Evolutionary conservation across 2,113 vertebrate species (phyloP), one percentile per base, ranked within the genome.

Genomic region (Gymnobelideus leadbeateri): DNA sequence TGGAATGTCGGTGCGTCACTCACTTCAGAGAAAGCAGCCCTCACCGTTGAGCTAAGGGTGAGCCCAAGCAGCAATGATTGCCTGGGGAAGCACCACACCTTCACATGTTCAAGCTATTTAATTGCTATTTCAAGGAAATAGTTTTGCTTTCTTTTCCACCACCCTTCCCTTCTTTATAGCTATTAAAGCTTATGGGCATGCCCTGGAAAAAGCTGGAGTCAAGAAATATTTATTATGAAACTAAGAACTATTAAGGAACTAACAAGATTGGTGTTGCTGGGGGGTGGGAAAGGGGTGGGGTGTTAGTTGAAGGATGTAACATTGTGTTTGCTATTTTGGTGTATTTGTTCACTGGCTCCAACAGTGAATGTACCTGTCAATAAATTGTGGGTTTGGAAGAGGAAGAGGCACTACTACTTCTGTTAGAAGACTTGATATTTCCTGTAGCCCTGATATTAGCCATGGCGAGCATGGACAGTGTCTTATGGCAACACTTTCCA

Each of bases 31-130:
- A 50, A 54, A 28, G 10, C 2, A 6, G 46, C 51, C 90, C 77
- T 91, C 21, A 37, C 92, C 49, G 14, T 90, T n/a, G 47, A 93
- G 91, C 89, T 51, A 93, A 96, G 51, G 55, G 37, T 53, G 52
- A 94, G 47, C 92, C 47, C 46, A 43, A 24, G 49, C 26, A 51
- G n/a, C n/a, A 46, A 31, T 8, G 24, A 11, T n/a, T 96, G 91
- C 51, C 51, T 52, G 51, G 31, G 94, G 28, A 94, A 91, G 54
- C 49, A 26, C 26, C 10, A 90, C 24, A 12, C 57, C 16, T 46
- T 51, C 2, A 92, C 28, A 24, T 57, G 37, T n/a, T n/a, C 16
- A 9, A 26, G 21, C 51, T 93, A 91, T 93, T 43, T 57, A 92
- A 50, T 52, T 89, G 92, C 21, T 90, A 49, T 94, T 9, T n/a